These are phyloP conservation scores for Drosophila serrata DNA, from an alignment of 1,140 invertebrate species.

Conservation along the genomic window DNA sequence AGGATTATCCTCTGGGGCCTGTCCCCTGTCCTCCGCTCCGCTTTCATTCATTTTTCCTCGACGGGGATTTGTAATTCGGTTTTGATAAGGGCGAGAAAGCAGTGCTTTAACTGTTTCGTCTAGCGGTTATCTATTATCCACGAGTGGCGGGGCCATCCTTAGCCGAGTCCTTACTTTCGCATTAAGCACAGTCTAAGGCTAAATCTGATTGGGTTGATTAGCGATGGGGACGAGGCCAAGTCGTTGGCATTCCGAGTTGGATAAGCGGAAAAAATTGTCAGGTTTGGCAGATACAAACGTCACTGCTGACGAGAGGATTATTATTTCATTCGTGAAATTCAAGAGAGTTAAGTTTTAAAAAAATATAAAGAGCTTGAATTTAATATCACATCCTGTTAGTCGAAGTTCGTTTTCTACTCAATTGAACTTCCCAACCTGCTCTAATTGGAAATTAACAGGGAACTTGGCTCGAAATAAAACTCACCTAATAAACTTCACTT, in stretches of 20 bases:
- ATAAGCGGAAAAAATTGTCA: neutral
- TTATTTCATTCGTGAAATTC: neutral
- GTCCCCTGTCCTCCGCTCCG: neutral
- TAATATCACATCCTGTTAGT: too few relatives aligned
- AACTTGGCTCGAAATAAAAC: too few relatives aligned
- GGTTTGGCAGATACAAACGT: neutral
- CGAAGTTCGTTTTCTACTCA: too few relatives aligned
- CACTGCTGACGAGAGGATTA: neutral
- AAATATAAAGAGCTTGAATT: neutral
- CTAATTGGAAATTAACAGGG: conserved; percentile 6
- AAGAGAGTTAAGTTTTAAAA: neutral
- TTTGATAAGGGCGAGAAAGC: conserved; percentile 63
- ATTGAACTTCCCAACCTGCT: too few relatives aligned
- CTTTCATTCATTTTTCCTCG: conserved; percentile 34
- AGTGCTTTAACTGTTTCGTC: conserved; percentile 59
- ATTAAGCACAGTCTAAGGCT: conserved; percentile 54
- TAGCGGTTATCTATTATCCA: conserved; percentile 39
- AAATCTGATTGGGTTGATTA: conserved; percentile 57
- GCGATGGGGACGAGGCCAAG: neutral
- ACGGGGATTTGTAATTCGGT: conserved; percentile 75
- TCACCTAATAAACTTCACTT: conserved; percentile 2
- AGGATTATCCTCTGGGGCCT: conserved; percentile 51
- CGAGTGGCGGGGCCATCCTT: conserved; percentile 2
- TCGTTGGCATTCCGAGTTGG: neutral
- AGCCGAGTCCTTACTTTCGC: conserved; percentile 62